Conservation (phyloP, 2,797 vertebrate genomes). For the Hypotaenidia philippensis region DNA sequence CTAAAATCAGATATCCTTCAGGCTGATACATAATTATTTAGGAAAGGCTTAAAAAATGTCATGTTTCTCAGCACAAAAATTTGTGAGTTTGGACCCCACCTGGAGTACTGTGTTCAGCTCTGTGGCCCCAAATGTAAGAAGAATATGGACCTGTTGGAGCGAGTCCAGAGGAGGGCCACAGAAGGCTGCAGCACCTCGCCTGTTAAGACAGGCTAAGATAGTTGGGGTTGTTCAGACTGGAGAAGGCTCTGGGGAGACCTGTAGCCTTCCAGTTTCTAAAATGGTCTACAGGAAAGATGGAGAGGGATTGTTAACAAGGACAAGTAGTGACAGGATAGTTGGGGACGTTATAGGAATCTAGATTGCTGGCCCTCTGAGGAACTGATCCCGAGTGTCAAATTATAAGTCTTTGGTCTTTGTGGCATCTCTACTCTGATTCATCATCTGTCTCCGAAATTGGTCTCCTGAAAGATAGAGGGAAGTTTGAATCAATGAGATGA, state of each 20-base stretch:
- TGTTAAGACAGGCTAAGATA: too few species aligned
- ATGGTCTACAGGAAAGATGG: too few species aligned
- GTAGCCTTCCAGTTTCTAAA: too few species aligned
- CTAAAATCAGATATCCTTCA: neutral
- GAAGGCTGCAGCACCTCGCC: too few species aligned
- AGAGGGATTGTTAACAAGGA: too few species aligned
- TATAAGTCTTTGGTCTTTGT: neutral
- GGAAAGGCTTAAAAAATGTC: neutral
- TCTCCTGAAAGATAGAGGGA: neutral
- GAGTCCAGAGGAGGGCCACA: too few species aligned
- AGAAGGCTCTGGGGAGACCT: too few species aligned
- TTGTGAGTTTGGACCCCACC: neutral
- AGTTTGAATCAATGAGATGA: neutral
- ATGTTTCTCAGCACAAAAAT: neutral
- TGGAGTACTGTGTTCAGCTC: too few species aligned
- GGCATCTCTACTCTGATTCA: neutral
- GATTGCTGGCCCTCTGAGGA: neutral
- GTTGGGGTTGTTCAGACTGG: too few species aligned
- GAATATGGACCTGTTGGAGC: too few species aligned
- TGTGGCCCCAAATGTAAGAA: too few species aligned
- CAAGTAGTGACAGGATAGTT: too few species aligned
- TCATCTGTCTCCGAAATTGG: neutral
- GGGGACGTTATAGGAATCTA: neutral
- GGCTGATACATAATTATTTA: neutral
- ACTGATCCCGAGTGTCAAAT: neutral